phyloP scores from a whole-genome alignment of 2,113 vertebrate species.

The Salvelinus namaycush region DNA sequence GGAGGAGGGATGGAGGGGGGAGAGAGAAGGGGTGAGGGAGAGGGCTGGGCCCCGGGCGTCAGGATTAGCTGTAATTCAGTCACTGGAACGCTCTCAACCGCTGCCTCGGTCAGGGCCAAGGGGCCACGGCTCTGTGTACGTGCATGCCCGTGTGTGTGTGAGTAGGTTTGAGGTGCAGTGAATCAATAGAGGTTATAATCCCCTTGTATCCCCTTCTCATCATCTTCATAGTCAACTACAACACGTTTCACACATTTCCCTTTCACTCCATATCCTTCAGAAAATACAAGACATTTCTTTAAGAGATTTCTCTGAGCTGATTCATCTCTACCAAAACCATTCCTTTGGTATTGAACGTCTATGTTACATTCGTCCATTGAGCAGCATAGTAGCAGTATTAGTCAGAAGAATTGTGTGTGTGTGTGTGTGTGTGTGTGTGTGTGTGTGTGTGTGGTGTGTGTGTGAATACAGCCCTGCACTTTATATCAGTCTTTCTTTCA shows the following conservation, averaged over 20 bases:
- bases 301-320: no score
- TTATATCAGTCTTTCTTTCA: constrained; percentile 12
- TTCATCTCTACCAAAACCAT: no score
- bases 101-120: constrained; percentile 8
- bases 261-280: no score
- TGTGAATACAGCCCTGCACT: no score
- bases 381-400: no score
- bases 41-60: constrained; percentile 29
- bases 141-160: constrained; percentile 1
- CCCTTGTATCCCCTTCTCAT: constrained; percentile 18
- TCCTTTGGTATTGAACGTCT: no score
- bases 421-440: no score
- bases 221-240: neutral
- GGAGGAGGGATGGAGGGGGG: constrained; percentile 46
- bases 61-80: constrained; percentile 30
- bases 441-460: no score
- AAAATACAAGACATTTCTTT: no score
- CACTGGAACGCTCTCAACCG: constrained; percentile 21
- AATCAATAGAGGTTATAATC: constrained; percentile 8
- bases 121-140: constrained; percentile 15
- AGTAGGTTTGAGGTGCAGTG: neutral
- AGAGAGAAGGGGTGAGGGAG: constrained; percentile 42
- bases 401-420: no score
- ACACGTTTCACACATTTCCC: neutral
- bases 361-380: no score